phyloP scores from a whole-genome alignment of 2,113 vertebrate species.

The Dinomys branickii region DNA sequence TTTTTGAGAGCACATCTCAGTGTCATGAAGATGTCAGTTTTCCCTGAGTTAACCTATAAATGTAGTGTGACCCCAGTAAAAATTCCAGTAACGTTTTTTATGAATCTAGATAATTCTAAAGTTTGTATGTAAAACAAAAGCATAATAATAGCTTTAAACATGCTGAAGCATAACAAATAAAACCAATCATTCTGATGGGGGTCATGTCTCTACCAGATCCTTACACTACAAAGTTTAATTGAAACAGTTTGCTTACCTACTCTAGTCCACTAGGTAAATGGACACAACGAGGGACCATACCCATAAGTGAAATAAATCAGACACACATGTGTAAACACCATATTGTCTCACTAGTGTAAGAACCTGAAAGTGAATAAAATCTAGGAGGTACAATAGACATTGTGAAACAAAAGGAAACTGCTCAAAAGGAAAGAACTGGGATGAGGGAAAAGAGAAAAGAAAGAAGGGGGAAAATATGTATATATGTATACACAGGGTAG shows the following conservation, averaged over 20 bases:
- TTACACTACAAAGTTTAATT: neutral
- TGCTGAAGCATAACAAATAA: neutral
- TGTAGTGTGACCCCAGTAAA: neutral
- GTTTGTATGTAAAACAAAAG: neutral
- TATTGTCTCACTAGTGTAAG: too few species aligned
- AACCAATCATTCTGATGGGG: neutral
- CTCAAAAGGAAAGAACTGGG: too few species aligned
- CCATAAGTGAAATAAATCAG: too few species aligned
- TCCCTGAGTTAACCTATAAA: neutral
- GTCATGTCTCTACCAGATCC: neutral
- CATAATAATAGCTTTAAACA: neutral
- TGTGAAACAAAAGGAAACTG: too few species aligned
- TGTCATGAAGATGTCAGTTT: neutral
- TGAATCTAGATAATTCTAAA: neutral
- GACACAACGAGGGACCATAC: too few species aligned
- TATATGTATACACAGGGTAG: too few species aligned
- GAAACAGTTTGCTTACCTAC: slow-evolving; percentile 8
- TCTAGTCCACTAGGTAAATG: too few species aligned
- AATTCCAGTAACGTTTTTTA: neutral
- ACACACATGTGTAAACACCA: too few species aligned
- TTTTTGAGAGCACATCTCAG: neutral
- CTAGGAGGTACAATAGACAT: too few species aligned
- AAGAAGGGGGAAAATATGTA: too few species aligned
- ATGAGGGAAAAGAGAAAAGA: too few species aligned
- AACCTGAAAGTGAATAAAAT: too few species aligned